phyloP scores from a whole-genome alignment of 2,888 invertebrate genomes.

The Stenurella melanura region DNA sequence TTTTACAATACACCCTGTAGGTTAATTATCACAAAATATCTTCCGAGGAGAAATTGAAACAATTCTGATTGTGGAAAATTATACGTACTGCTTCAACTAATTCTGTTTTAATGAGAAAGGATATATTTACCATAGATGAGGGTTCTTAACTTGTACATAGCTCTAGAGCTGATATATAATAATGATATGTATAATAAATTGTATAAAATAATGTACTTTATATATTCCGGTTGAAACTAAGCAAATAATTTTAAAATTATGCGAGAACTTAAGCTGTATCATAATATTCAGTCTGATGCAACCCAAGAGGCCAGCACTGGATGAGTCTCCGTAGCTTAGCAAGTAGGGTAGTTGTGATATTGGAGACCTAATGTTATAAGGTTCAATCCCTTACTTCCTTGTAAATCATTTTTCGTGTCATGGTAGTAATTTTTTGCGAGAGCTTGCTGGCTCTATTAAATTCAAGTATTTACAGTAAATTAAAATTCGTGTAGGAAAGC shows the following conservation, averaged over 20 bases:
- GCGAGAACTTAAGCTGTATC: neutral
- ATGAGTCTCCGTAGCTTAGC: neutral
- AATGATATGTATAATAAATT: constrained; percentile 18
- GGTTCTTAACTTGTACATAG: constrained; percentile 4
- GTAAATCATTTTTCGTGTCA: constrained; percentile 1
- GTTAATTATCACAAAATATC: constrained; percentile 36
- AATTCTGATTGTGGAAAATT: neutral
- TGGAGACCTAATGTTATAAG: neutral
- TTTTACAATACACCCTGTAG: constrained; percentile 32
- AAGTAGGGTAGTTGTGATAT: neutral
- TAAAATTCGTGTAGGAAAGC: constrained; percentile 1
- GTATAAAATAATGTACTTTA: neutral
- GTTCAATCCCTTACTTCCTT: neutral
- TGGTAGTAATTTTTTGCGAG: neutral
- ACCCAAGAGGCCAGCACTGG: neutral
- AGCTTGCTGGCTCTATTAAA: neutral
- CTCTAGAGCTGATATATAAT: constrained; percentile 4
- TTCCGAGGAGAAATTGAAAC: constrained; percentile 11
- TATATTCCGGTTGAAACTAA: neutral
- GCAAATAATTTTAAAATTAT: neutral
- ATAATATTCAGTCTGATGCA: neutral
- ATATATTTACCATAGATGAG: neutral
- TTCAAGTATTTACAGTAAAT: neutral
- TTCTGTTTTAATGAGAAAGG: neutral
- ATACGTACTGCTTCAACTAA: neutral